A percentile compares a stretch with the other conserved stretches of the same genome.
These are phyloP conservation scores for Hipposideros larvatus DNA, from an alignment of 2,797 vertebrate species.

Conservation along the genomic window DNA sequence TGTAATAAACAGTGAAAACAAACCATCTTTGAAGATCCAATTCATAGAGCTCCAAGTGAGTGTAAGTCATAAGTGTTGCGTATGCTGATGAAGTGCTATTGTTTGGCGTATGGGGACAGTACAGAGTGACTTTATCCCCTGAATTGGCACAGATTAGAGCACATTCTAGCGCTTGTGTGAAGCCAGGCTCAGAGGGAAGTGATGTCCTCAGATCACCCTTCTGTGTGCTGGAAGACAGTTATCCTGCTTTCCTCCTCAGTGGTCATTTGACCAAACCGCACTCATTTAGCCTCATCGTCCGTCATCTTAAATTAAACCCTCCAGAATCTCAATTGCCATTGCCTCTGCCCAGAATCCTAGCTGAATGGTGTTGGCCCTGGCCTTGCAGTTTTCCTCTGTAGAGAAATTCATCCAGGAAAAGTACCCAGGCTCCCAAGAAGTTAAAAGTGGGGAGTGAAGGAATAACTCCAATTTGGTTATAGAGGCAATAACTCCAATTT, in stretches of 20 bases:
- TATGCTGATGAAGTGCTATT: neutral
- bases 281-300: neutral
- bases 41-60: constrained; percentile 9
- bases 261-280: neutral
- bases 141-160: neutral
- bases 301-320: neutral
- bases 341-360: neutral
- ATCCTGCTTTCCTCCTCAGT: neutral
- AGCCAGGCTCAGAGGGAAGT: neutral
- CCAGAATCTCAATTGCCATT: neutral
- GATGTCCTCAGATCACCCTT: too few relatives aligned
- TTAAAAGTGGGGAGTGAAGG: neutral
- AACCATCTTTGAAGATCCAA: constrained; percentile 27
- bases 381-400: neutral
- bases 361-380: neutral
- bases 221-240: neutral
- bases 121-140: neutral
- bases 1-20: constrained; percentile 31
- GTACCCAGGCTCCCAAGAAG: neutral
- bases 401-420: neutral
- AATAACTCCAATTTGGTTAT: neutral
- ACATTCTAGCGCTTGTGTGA: fast-evolving
- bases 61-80: neutral
- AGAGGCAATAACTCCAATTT: neutral
- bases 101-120: neutral